Evolutionary conservation across 2,888 invertebrate species (phyloP), one percentile per base, ranked within the genome.

Genomic region (Aelia acuminata): DNA sequence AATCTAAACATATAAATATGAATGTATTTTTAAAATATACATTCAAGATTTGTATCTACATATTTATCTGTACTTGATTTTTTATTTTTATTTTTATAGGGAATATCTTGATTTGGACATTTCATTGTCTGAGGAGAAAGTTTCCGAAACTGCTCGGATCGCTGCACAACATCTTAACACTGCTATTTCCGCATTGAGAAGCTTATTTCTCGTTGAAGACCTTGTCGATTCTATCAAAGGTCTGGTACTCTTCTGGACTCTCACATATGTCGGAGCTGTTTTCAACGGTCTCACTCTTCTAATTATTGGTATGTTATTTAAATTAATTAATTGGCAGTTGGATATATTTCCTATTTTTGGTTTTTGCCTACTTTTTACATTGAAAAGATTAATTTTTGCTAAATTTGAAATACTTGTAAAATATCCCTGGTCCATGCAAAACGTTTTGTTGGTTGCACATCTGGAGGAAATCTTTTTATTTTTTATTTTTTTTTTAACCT

Each of bases 201-300:
- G 98, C 92, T 94, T 99, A 92, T 98, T 99, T 94, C 95, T 99
- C 91, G 98, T 99, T 91, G 99, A 99, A 93, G 98, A 99, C 94
- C 94, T 99, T 92, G 96, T 99, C 91, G 99, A 99, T 93, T 97
- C 97, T 91, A 94, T 97, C 92, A 97, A 99, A 95, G 99, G 99
- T 93, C 98, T 96, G 91, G 95, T 98, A 91, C 94, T 98, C 92
- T 94, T 99, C 92, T 99, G 98, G 98, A 96, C 97, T 92, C 95
- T 99, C 93, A 99, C 99, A 90, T 99, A 99, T 93, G 94, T 99
- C 92, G 99, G 99, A 92, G 96, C 98, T 92, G 99, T 98, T 97
- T 99, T 99, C 95, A 99, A 99, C 93, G 99, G 99, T 93, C 97
- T 99, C 96, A 98, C 99, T 91, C 95, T 99, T 91, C 96, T 99